These are phyloP conservation scores for Euphonia xanthogaster DNA, from an alignment of 2,797 vertebrate genomes.

Conservation along the genomic window DNA sequence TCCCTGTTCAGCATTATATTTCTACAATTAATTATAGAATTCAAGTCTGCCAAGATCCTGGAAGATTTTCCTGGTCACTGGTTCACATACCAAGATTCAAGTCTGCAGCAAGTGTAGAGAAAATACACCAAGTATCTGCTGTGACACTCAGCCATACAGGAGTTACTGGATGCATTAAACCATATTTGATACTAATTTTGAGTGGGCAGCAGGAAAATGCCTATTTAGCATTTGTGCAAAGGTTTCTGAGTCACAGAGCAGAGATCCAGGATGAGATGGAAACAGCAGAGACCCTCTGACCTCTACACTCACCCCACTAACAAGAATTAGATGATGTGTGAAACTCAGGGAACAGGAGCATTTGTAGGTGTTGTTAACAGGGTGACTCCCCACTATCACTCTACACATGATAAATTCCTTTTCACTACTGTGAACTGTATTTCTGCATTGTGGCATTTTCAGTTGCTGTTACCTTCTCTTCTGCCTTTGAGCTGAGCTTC, in stretches of 20 bases:
- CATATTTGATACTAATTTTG: neutral
- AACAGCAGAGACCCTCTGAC: neutral
- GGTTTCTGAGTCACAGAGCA: neutral
- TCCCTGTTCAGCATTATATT: neutral
- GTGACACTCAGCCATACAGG: neutral
- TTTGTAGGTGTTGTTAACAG: neutral
- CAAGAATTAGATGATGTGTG: neutral
- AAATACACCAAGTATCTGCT: neutral
- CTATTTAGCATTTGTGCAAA: neutral
- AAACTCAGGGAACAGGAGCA: neutral
- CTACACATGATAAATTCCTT: neutral
- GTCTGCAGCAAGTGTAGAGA: neutral
- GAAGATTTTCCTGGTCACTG: neutral
- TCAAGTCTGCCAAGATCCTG: neutral
- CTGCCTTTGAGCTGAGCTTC: neutral
- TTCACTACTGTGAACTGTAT: neutral
- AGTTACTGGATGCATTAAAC: neutral
- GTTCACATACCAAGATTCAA: neutral
- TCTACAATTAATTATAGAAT: neutral
- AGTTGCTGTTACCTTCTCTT: neutral
- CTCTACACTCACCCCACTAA: neutral
- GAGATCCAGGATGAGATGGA: neutral
- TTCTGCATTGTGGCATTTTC: neutral
- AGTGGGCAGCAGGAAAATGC: neutral
- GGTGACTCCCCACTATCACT: neutral